These are phyloP conservation scores for Melanotaenia maccullochi DNA, from an alignment of 2,797 vertebrate species.

Conservation along the genomic window DNA sequence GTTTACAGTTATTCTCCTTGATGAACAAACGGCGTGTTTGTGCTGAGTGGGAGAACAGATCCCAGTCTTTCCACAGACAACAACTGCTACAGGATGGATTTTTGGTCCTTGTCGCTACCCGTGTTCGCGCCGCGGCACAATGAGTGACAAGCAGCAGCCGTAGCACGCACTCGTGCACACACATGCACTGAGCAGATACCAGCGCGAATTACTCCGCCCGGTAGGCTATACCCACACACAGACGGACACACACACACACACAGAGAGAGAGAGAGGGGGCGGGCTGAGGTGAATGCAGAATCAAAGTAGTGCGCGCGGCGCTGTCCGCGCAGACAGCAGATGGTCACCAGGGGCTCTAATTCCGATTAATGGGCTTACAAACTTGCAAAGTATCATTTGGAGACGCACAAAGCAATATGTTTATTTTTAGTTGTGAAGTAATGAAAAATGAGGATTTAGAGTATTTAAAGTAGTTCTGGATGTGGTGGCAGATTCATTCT, in stretches of 20 bases:
- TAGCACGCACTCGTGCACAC: conserved; percentile 80
- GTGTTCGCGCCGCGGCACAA: conserved; percentile 87
- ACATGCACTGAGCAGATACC: conserved; percentile 46
- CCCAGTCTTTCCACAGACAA: conserved; percentile 54
- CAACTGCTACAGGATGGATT: conserved; percentile 60
- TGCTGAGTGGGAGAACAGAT: conserved; percentile 14
- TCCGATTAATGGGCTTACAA: conserved; percentile 74
- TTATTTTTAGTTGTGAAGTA: conserved; percentile 12
- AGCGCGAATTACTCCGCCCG: conserved; percentile 89
- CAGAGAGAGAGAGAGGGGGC: conserved; percentile 46
- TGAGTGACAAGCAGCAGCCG: conserved; percentile 91
- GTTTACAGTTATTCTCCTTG: conserved; percentile 80
- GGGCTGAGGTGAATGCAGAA: conserved; percentile 64
- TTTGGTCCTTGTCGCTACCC: conserved; percentile 82
- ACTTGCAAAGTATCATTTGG: conserved; percentile 64
- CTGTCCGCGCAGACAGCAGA: conserved; percentile 74
- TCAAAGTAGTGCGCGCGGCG: conserved; percentile 79
- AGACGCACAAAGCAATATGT: conserved; percentile 27
- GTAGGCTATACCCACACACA: conserved; percentile 60
- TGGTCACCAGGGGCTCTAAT: conserved; percentile 73
- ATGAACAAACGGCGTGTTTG: conserved; percentile 58
- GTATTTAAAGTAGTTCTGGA: not conserved
- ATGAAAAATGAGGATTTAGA: not conserved
- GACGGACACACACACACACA: not conserved
- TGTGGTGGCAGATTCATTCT: not conserved